Evolutionary conservation across 2,113 vertebrate genomes (phyloP).

Genomic region (Globicephala melas): DNA sequence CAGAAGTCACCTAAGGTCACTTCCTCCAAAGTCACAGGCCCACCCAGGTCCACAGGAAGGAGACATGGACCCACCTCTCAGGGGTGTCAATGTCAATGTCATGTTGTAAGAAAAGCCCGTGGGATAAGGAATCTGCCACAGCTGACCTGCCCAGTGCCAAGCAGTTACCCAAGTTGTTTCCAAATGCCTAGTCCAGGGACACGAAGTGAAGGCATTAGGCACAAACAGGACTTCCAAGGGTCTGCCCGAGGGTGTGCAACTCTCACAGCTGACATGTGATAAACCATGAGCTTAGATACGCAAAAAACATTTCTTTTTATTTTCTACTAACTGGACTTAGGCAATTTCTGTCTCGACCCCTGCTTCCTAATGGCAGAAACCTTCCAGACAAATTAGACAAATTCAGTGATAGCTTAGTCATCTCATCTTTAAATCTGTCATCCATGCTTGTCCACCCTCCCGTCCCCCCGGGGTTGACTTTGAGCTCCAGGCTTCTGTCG

Average conservation of each 20-base stretch:
- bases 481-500: not conserved
- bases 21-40: not conserved
- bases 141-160: too few species aligned
- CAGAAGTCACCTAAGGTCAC: not conserved
- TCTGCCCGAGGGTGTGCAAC: fast-evolving
- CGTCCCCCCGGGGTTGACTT: not conserved
- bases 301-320: not conserved
- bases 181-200: not conserved
- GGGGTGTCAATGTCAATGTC: not conserved
- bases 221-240: not conserved
- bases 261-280: not conserved
- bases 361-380: not conserved
- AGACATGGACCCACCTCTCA: not conserved
- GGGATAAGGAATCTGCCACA: not conserved
- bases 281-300: not conserved
- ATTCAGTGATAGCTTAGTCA: not conserved
- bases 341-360: not conserved
- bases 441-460: too few species aligned
- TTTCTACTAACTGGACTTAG: not conserved
- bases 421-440: not conserved
- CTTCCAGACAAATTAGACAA: not conserved
- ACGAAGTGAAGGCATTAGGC: not conserved
- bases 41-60: not conserved
- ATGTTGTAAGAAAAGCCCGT: not conserved
- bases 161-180: too few species aligned